Evolutionary conservation across 2,113 vertebrate genomes (phyloP).

Genomic region (Cyprinodon variegatus): DNA sequence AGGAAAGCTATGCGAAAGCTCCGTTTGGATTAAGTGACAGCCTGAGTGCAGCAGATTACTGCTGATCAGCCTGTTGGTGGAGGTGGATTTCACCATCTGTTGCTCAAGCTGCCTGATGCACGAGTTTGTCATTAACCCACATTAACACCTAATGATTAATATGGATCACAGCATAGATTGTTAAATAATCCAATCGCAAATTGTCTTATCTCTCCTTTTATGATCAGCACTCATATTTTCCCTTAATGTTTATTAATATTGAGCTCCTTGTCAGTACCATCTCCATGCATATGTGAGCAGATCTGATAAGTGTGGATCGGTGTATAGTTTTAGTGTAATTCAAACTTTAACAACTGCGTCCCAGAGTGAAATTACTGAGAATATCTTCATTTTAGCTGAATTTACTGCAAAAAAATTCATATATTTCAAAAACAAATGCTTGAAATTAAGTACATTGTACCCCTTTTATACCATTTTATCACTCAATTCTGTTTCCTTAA

Average conservation of each 20-base stretch:
- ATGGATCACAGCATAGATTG: background rate
- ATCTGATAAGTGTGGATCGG: slow-evolving; percentile 53
- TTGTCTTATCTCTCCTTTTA: background rate
- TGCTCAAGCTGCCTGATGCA: slow-evolving; percentile 24
- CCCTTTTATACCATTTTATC: background rate
- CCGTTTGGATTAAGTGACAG: slow-evolving; percentile 52
- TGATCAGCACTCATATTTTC: background rate
- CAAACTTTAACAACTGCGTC: slow-evolving; percentile 10
- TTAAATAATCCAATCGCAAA: background rate
- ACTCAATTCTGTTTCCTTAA: background rate
- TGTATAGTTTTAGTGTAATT: slow-evolving; percentile 61
- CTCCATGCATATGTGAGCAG: slow-evolving; percentile 11
- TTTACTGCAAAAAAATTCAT: background rate
- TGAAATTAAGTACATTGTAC: background rate
- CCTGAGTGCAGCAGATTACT: slow-evolving; percentile 55
- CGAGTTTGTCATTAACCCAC: background rate
- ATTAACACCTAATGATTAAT: background rate
- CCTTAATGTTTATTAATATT: background rate
- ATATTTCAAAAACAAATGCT: too few relatives aligned
- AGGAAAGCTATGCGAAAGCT: slow-evolving; percentile 18
- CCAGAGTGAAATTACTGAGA: background rate
- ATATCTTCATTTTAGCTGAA: slow-evolving; percentile 5
- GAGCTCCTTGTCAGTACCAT: background rate
- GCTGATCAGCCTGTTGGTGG: slow-evolving; percentile 21
- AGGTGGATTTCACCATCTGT: slow-evolving; percentile 48